Percentiles rank a stretch among this genome's conserved stretches.
These are phyloP conservation scores for Sebastiscus tertius DNA, from an alignment of 2,797 vertebrate species.

Conservation along the genomic window DNA sequence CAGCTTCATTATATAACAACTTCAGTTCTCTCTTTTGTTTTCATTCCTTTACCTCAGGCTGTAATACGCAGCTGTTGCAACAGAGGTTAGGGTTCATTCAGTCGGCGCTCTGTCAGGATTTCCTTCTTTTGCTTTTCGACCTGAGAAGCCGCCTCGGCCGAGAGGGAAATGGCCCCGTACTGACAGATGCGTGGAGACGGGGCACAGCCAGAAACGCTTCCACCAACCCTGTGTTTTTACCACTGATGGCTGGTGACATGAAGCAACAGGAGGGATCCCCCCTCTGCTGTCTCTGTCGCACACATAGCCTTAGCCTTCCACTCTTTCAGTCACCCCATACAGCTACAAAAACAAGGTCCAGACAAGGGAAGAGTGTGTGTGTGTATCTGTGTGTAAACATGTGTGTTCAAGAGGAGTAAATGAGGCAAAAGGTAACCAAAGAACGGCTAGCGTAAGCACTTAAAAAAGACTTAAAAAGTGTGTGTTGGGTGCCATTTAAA, in stretches of 20 bases:
- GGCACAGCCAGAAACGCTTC: constrained; percentile 33
- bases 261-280: constrained; percentile 8
- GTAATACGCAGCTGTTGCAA: constrained; percentile 49
- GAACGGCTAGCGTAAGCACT: neutral
- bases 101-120: constrained; percentile 72
- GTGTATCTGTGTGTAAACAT: neutral
- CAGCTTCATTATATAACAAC: neutral
- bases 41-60: neutral
- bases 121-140: constrained; percentile 64
- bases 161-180: constrained; percentile 31
- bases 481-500: neutral
- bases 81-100: constrained; percentile 57
- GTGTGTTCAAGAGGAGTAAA: constrained; percentile 9
- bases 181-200: constrained; percentile 47
- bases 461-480: neutral
- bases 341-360: constrained; percentile 62
- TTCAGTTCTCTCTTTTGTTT: constrained; percentile 7
- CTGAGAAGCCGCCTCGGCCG: constrained; percentile 16
- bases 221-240: constrained; percentile 12
- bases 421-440: constrained; percentile 15
- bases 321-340: constrained; percentile 29
- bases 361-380: constrained; percentile 15
- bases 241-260: constrained; percentile 17
- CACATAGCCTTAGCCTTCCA: neutral
- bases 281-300: neutral